A percentile compares a stretch with the other conserved stretches of the same genome.
Evolutionary conservation across 2,797 vertebrate genomes (phyloP).

Genomic region (Gephyroberyx darwinii): DNA sequence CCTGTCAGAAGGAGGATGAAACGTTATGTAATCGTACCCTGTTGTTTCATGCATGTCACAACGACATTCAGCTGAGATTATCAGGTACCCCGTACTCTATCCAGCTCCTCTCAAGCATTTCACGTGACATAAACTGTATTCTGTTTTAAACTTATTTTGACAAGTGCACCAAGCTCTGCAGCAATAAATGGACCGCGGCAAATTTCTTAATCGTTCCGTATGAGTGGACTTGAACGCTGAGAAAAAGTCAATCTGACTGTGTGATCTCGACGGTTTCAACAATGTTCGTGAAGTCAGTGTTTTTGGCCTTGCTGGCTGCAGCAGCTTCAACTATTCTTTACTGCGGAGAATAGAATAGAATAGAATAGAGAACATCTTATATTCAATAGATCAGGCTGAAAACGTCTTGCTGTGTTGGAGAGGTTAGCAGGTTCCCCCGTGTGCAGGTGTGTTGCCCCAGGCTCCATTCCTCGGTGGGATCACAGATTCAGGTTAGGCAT

Average conservation of each 20-base stretch:
- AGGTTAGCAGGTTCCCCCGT: neutral
- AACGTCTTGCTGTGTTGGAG: no score
- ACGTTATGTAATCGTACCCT: constrained; percentile 10
- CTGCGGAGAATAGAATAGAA: neutral
- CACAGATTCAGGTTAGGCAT: constrained; percentile 5
- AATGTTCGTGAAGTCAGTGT: neutral
- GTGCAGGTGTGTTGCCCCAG: constrained; percentile 55
- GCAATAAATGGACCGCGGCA: constrained; percentile 7
- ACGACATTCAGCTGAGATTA: constrained; percentile 5
- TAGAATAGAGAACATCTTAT: neutral
- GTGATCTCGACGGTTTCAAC: constrained; percentile 20
- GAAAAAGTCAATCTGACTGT: neutral
- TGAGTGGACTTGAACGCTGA: constrained; percentile 11
- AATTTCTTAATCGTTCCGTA: constrained; percentile 1
- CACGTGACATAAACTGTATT: neutral
- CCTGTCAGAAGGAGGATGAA: constrained; percentile 12
- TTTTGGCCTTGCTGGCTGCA: constrained; percentile 7
- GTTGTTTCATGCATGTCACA: neutral
- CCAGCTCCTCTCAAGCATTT: neutral
- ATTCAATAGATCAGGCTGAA: no score
- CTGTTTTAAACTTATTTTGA: constrained; percentile 12
- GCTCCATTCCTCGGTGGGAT: constrained; percentile 28
- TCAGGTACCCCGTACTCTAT: neutral
- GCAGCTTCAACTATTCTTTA: neutral
- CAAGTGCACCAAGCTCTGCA: constrained; percentile 8